Evolutionary conservation across 2,888 invertebrate genomes (phyloP).

Genomic region (Tricholauxania praeusta): DNA sequence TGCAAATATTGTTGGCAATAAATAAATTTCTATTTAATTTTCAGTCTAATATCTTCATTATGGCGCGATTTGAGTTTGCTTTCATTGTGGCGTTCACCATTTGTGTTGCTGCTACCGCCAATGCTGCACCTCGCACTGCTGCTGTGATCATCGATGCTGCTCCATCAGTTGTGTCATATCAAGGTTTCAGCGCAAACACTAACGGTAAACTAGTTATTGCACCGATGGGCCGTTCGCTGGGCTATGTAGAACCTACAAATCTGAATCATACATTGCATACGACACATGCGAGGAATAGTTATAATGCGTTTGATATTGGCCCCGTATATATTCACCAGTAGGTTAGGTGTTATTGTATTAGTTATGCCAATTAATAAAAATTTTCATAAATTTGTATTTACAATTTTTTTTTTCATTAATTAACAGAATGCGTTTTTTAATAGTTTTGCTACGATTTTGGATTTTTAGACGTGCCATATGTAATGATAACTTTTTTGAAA

Average conservation of each 20-base stretch:
- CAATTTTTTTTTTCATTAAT: too few species aligned
- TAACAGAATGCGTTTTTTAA: too few species aligned
- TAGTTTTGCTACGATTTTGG: too few species aligned
- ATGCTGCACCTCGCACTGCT: conserved; percentile 31
- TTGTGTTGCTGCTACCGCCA: conserved; percentile 1
- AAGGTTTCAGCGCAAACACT: conserved; percentile 58
- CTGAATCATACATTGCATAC: conserved; percentile 58
- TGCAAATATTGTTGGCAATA: not conserved
- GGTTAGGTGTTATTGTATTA: not conserved
- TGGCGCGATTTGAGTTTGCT: not conserved
- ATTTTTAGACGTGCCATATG: too few species aligned
- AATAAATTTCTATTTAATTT: not conserved
- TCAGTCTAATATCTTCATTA: not conserved
- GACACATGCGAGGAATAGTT: conserved; percentile 46
- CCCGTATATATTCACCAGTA: conserved; percentile 55
- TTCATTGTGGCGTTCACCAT: too few species aligned
- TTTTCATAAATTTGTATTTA: too few species aligned
- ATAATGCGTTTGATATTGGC: conserved; percentile 52
- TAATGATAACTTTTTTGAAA: too few species aligned
- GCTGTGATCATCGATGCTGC: conserved; percentile 54
- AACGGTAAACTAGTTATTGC: conserved; percentile 62
- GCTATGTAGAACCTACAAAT: conserved; percentile 61
- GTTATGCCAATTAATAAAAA: too few species aligned
- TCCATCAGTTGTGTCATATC: conserved; percentile 52
- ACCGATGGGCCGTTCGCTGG: conserved; percentile 61